Percentiles rank a stretch among this genome's conserved stretches.
Conservation (phyloP, 2,113 vertebrate genomes). For the Pionites leucogaster region DNA sequence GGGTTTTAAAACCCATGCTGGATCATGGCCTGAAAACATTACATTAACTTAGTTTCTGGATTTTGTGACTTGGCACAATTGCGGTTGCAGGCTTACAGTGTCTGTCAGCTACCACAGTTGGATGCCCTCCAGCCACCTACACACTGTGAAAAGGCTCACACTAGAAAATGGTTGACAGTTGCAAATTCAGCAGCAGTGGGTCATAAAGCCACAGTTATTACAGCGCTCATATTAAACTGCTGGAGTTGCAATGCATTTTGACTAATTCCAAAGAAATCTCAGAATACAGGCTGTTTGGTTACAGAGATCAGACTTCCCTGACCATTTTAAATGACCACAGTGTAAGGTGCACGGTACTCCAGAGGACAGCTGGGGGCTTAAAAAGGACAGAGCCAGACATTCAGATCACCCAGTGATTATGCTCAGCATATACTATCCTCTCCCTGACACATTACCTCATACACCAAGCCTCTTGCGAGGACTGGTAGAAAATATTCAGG, state of each 20-base stretch:
- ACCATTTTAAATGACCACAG: background rate
- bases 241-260: rapidly evolving
- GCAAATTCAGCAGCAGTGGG: background rate
- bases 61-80: background rate
- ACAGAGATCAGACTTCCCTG: background rate
- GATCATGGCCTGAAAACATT: background rate
- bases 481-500: background rate
- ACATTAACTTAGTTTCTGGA: background rate
- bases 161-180: background rate
- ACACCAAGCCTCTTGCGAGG: background rate
- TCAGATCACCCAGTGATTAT: background rate
- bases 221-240: background rate
- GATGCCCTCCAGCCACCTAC: background rate
- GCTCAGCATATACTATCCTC: background rate
- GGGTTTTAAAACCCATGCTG: background rate
- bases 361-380: background rate
- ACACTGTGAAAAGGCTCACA: background rate
- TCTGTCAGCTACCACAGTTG: background rate
- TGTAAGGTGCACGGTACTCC: rapidly evolving
- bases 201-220: background rate
- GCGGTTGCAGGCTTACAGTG: background rate
- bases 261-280: background rate
- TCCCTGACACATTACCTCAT: background rate
- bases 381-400: background rate
- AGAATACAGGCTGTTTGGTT: rapidly evolving